phyloP scores from a whole-genome alignment of 2,113 vertebrate genomes.

The Syrrhaptes paradoxus region DNA sequence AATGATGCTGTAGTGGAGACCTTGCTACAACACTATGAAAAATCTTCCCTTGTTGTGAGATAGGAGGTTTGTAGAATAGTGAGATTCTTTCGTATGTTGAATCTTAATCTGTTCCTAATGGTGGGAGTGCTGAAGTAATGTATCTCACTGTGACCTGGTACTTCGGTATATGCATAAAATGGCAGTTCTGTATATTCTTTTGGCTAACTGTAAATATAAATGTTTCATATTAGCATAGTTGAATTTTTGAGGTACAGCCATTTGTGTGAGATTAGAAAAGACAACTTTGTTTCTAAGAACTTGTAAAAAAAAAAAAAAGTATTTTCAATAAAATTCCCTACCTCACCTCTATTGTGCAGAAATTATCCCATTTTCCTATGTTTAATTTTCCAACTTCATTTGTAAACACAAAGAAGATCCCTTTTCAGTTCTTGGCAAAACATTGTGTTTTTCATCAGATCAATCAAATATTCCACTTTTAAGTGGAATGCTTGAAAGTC shows the following conservation, averaged over 20 bases:
- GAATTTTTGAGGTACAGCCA: constrained; percentile 74
- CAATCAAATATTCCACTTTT: neutral
- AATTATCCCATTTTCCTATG: constrained; percentile 53
- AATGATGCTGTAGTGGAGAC: constrained; percentile 25
- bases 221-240: constrained; percentile 78
- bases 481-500: neutral
- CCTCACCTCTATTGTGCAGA: constrained; percentile 56
- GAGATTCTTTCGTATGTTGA: constrained; percentile 52
- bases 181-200: constrained; percentile 76
- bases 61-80: constrained; percentile 65
- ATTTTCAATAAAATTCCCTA: constrained; percentile 73
- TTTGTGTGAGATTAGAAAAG: constrained; percentile 74
- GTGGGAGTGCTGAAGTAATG: constrained; percentile 71
- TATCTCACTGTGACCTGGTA: constrained; percentile 75
- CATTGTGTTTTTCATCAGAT: neutral
- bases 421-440: neutral
- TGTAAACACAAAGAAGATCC: neutral
- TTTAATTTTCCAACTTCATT: neutral
- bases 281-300: constrained; percentile 60
- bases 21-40: constrained; percentile 30
- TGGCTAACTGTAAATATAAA: constrained; percentile 77
- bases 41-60: constrained; percentile 69
- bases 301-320: constrained; percentile 60
- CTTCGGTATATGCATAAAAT: constrained; percentile 65
- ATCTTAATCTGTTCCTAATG: constrained; percentile 68